These are phyloP conservation scores for Coenonympha arcania DNA, from an alignment of 2,888 invertebrate species.

Conservation along the genomic window DNA sequence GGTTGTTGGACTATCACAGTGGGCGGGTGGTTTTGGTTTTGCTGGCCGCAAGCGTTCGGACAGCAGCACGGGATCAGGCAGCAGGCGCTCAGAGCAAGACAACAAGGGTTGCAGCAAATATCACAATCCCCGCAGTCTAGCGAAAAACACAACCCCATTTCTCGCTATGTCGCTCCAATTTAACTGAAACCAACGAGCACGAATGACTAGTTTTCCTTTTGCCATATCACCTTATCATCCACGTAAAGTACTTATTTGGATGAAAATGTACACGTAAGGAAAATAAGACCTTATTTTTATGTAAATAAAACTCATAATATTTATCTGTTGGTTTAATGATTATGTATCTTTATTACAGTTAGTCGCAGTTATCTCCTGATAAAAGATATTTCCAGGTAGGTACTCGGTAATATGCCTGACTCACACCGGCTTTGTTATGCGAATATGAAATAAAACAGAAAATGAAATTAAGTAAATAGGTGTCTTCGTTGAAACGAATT, in stretches of 20 bases:
- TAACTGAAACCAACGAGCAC: constrained; percentile 47
- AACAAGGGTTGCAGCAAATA: constrained; percentile 61
- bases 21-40: constrained; percentile 49
- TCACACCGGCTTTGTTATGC: constrained; percentile 9
- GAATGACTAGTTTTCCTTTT: constrained; percentile 21
- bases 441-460: constrained; percentile 1
- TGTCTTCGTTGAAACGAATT: too few species aligned
- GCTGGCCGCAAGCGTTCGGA: constrained; percentile 64
- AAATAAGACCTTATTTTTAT: constrained; percentile 18
- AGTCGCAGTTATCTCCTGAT: constrained; percentile 24
- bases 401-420: constrained; percentile 5
- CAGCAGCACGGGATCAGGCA: constrained; percentile 63
- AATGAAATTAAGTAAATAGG: not conserved
- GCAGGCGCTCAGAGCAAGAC: constrained; percentile 60
- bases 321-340: not conserved
- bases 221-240: constrained; percentile 22
- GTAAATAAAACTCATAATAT: constrained; percentile 10
- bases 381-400: constrained; percentile 25
- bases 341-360: constrained; percentile 19
- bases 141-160: constrained; percentile 65
- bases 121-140: constrained; percentile 63
- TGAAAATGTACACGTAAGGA: not conserved
- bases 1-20: constrained; percentile 56
- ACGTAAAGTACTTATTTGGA: constrained; percentile 8
- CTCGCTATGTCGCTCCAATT: constrained; percentile 33